Conservation (phyloP, 2,113 vertebrate genomes). For the Chaenocephalus aceratus region DNA sequence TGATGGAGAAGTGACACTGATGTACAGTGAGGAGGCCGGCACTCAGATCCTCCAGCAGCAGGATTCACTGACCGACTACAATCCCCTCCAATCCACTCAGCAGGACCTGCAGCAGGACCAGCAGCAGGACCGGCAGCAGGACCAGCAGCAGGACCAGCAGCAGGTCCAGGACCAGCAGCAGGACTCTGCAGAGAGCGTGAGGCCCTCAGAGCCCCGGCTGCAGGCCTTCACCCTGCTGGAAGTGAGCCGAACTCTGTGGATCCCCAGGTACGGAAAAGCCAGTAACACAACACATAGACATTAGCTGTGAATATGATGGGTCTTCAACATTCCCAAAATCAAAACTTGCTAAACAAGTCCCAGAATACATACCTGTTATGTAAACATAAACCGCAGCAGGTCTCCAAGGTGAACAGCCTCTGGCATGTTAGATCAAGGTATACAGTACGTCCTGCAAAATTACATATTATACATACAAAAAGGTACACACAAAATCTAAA, state of each 20-base stretch:
- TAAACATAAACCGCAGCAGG: no score
- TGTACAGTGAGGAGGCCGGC: conserved; percentile 88
- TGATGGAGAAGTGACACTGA: conserved; percentile 77
- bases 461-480: background rate
- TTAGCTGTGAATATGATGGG: no score
- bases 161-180: no score
- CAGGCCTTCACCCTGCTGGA: conserved; percentile 89
- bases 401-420: no score
- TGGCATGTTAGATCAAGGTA: no score
- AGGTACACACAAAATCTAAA: background rate
- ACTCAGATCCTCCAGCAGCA: conserved; percentile 92
- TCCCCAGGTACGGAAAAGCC: conserved; percentile 87
- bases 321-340: no score
- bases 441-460: no score
- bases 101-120: conserved; percentile 50
- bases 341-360: no score
- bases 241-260: conserved; percentile 91
- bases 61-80: conserved; percentile 93
- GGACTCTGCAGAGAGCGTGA: conserved; percentile 11
- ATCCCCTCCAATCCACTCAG: conserved; percentile 87
- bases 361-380: no score
- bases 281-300: no score
- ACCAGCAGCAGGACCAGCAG: conserved; percentile 30
- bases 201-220: conserved; percentile 60
- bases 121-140: conserved; percentile 67